phyloP scores from a whole-genome alignment of 2,797 vertebrate genomes.

The Oreochromis grahami region DNA sequence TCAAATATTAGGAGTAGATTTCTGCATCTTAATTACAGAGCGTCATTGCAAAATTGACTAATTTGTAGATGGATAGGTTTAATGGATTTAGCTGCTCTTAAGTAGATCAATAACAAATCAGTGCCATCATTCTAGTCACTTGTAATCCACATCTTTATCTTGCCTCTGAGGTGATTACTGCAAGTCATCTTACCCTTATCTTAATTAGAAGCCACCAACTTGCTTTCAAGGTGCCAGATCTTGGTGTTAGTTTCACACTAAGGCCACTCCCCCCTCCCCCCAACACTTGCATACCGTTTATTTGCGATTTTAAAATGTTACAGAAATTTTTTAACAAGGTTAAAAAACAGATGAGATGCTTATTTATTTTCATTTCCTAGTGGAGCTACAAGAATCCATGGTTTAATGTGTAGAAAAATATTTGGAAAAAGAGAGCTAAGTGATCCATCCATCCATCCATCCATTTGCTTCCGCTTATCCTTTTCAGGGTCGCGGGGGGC shows the following conservation, averaged over 20 bases:
- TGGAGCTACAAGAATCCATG: background rate
- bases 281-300: background rate
- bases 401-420: background rate
- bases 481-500: no score
- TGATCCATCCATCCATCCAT: no score
- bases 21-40: background rate
- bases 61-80: background rate
- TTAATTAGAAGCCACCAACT: background rate
- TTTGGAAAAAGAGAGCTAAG: background rate
- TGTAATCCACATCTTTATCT: constrained; percentile 7
- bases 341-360: background rate
- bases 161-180: background rate
- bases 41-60: background rate
- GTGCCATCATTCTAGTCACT: background rate
- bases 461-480: no score
- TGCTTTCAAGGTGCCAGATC: background rate
- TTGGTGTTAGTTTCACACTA: background rate
- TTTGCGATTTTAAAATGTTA: background rate
- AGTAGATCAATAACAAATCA: constrained; percentile 2
- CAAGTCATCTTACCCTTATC: background rate
- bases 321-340: background rate
- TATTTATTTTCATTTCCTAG: background rate
- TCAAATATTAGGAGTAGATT: background rate
- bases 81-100: background rate
- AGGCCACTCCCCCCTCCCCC: background rate